Evolutionary conservation across 1,140 invertebrate species (phyloP).

Genomic region (Temnothorax nylanderi): DNA sequence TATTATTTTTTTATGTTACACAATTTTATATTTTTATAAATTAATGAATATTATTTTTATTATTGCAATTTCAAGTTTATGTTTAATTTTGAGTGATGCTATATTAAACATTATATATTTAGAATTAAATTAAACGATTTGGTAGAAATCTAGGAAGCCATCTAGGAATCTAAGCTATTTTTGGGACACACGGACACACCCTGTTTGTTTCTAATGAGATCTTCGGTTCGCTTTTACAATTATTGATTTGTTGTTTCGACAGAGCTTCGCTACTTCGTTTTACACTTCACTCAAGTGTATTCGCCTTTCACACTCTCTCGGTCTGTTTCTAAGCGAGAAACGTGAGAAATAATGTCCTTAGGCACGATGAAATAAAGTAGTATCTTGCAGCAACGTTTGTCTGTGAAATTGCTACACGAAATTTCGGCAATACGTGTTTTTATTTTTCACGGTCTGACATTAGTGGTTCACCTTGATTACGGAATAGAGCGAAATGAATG

Average conservation of each 20-base stretch:
- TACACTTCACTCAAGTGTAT: not conserved
- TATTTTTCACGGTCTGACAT: conserved; percentile 15
- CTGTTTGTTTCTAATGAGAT: not conserved
- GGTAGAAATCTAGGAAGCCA: too few species aligned
- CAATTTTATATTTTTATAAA: too few species aligned
- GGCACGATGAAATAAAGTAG: not conserved
- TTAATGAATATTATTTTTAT: too few species aligned
- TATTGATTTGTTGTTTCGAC: not conserved
- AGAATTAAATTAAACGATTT: too few species aligned
- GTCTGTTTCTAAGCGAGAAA: not conserved
- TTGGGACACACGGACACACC: too few species aligned
- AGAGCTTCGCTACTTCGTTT: not conserved
- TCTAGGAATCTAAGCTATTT: too few species aligned
- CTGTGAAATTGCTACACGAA: conserved; percentile 9
- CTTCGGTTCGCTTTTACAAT: not conserved
- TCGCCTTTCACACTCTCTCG: conserved; percentile 1
- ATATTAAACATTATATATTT: too few species aligned
- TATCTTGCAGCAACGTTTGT: not conserved
- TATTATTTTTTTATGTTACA: too few species aligned
- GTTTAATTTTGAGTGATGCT: too few species aligned
- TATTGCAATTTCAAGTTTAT: too few species aligned
- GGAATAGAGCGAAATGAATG: conserved; percentile 12
- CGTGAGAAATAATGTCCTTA: conserved; percentile 34
- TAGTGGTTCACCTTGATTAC: conserved; percentile 16
- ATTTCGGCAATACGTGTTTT: conserved; percentile 21